These are phyloP conservation scores for Micronycteris hirsuta DNA, from an alignment of 2,113 vertebrate genomes.

Conservation along the genomic window DNA sequence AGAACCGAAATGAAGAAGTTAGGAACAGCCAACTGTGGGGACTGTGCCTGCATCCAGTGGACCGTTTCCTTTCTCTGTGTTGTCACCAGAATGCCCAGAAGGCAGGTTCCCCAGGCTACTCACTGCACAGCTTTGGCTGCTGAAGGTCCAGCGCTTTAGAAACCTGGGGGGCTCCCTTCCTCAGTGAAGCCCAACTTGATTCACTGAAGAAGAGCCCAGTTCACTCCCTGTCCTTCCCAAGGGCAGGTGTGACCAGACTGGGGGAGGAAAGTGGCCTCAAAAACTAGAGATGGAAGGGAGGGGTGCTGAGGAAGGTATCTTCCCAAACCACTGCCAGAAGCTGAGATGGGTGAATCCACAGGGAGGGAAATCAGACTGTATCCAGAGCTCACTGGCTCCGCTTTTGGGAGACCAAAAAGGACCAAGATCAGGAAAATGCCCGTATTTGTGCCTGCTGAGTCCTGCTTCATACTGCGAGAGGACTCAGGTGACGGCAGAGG, in stretches of 20 bases:
- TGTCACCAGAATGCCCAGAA: neutral
- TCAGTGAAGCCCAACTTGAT: accelerated
- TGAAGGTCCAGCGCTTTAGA: neutral
- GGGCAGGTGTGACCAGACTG: neutral
- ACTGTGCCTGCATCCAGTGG: neutral
- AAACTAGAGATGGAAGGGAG: neutral
- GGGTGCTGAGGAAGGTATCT: accelerated
- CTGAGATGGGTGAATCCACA: accelerated
- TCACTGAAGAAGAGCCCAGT: neutral
- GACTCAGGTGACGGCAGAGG: neutral
- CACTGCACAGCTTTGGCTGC: neutral
- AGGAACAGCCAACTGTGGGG: neutral
- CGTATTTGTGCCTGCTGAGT: accelerated
- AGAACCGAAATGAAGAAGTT: neutral
- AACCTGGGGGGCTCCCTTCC: neutral
- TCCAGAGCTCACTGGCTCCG: neutral
- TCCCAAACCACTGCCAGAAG: accelerated
- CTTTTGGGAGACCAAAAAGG: neutral
- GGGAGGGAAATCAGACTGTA: neutral
- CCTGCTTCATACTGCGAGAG: accelerated
- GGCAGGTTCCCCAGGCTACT: neutral
- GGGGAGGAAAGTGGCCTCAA: neutral
- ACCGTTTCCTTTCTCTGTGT: accelerated
- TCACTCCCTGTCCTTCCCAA: neutral
- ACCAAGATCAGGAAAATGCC: neutral